Percentiles rank a stretch among this genome's conserved stretches.
phyloP scores from a whole-genome alignment of 2,888 invertebrate genomes.

The Oligia fasciuncula region DNA sequence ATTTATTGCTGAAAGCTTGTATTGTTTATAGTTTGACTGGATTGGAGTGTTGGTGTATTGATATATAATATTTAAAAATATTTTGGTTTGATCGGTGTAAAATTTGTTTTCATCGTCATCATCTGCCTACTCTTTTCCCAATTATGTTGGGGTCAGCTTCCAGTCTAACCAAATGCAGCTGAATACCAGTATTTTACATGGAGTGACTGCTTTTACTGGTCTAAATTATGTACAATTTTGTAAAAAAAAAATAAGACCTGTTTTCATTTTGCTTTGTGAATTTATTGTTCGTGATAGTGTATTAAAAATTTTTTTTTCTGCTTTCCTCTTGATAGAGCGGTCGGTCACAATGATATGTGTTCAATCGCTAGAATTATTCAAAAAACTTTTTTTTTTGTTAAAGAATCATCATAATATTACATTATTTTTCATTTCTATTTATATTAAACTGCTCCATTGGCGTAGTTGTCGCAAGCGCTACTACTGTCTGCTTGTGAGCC shows the following conservation, averaged over 20 bases:
- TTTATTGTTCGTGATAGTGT: neutral
- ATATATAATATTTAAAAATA: neutral
- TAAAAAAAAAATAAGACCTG: neutral
- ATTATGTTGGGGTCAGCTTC: neutral
- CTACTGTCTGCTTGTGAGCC: too few relatives aligned
- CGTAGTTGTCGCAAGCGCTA: too few relatives aligned
- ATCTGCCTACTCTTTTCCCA: neutral
- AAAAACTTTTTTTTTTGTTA: neutral
- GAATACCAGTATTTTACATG: too few relatives aligned
- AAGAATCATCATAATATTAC: too few relatives aligned
- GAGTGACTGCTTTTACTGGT: too few relatives aligned
- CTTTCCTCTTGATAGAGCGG: neutral
- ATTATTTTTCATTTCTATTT: too few relatives aligned
- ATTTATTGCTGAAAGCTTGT: constrained; percentile 13
- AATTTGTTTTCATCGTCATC: neutral
- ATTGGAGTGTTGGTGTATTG: neutral
- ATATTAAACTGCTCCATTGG: neutral
- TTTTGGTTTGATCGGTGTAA: too few relatives aligned
- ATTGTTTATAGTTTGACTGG: neutral
- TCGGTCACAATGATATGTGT: neutral
- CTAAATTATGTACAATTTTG: neutral
- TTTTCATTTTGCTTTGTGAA: neutral
- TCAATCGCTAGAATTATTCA: neutral
- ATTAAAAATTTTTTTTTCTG: neutral
- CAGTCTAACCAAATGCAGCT: neutral